Evolutionary conservation across 2,797 vertebrate genomes (phyloP).

Genomic region (Microchirus variegatus): DNA sequence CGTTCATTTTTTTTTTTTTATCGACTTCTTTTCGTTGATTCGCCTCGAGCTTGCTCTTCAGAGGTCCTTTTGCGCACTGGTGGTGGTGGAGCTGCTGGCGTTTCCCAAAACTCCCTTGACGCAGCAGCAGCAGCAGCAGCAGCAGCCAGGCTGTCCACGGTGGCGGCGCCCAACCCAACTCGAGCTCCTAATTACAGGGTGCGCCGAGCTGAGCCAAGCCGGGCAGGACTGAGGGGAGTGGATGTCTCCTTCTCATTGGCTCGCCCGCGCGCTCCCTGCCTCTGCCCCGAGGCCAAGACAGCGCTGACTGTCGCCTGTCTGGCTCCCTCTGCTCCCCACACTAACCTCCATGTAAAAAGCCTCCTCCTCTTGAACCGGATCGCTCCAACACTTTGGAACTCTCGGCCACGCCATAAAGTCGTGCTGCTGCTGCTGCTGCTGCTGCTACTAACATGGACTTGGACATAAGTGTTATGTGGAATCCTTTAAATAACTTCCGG

Average conservation of each 20-base stretch:
- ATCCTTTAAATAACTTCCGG: neutral
- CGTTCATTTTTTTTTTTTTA: conserved; percentile 66
- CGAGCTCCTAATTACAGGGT: conserved; percentile 91
- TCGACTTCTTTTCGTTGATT: neutral
- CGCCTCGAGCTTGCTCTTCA: neutral
- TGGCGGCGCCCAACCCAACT: conserved; percentile 86
- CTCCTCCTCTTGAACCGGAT: conserved; percentile 44
- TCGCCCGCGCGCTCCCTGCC: conserved; percentile 72
- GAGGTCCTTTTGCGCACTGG: conserved; percentile 31
- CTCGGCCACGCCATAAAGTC: conserved; percentile 1
- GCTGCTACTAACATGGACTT: conserved; percentile 14
- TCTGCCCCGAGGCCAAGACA: conserved; percentile 89
- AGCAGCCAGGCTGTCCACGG: conserved; percentile 64
- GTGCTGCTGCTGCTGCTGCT: conserved; percentile 24
- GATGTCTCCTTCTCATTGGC: conserved; percentile 90
- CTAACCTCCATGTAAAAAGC: conserved; percentile 68
- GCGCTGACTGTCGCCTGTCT: conserved; percentile 75
- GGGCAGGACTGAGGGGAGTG: conserved; percentile 75
- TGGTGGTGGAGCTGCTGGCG: conserved; percentile 46
- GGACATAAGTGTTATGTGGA: neutral
- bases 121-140: conserved; percentile 57
- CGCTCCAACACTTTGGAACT: conserved; percentile 44
- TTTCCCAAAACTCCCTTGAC: conserved; percentile 61
- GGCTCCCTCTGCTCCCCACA: conserved; percentile 74
- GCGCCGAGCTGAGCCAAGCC: conserved; percentile 73